phyloP scores from a whole-genome alignment of 2,797 vertebrate species.

The Falco columbarius region DNA sequence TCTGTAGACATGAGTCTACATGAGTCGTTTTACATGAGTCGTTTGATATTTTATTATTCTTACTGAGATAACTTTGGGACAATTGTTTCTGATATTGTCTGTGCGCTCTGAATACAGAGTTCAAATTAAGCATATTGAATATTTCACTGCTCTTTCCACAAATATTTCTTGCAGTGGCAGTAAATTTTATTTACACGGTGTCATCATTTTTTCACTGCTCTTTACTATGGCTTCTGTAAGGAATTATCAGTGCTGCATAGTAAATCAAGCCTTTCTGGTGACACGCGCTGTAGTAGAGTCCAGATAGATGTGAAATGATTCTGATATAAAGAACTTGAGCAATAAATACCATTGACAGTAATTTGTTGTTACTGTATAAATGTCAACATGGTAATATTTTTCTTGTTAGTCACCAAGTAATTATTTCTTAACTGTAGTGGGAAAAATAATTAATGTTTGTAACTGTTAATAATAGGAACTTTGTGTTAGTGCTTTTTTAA shows the following conservation, averaged over 20 bases:
- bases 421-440: background rate
- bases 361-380: background rate
- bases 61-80: background rate
- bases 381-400: background rate
- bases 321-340: background rate
- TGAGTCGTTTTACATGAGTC: background rate
- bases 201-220: background rate
- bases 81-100: background rate
- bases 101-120: background rate
- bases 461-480: background rate
- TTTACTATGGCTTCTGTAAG: background rate
- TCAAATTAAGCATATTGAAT: background rate
- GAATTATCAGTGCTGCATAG: background rate
- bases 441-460: background rate
- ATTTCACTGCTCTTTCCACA: background rate
- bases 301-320: background rate
- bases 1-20: background rate
- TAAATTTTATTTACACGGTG: background rate
- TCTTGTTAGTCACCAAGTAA: background rate
- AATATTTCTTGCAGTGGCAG: background rate
- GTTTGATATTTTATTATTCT: background rate
- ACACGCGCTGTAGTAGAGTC: background rate
- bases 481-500: background rate
- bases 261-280: background rate
- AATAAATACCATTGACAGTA: background rate